A percentile compares a stretch with the other conserved stretches of the same genome.
Evolutionary conservation across 2,888 invertebrate genomes (phyloP).

Genomic region (Leptopilina drosophilae): DNA sequence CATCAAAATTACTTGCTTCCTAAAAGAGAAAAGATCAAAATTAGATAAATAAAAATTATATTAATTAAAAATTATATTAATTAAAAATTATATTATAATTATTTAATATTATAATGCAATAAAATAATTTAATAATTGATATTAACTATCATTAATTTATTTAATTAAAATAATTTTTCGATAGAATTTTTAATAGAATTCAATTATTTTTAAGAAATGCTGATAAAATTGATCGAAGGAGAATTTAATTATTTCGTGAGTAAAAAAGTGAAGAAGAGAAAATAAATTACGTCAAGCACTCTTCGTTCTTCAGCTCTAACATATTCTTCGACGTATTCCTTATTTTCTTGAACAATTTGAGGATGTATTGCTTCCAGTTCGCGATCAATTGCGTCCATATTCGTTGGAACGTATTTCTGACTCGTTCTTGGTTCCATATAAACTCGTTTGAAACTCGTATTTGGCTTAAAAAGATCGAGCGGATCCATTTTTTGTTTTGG

Average conservation of each 20-base stretch:
- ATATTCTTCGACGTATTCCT: slow-evolving; percentile 68
- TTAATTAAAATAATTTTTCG: too few species aligned
- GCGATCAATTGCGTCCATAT: not conserved
- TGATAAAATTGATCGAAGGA: not conserved
- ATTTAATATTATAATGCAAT: too few species aligned
- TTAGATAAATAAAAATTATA: not conserved
- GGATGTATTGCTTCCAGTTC: slow-evolving; percentile 19
- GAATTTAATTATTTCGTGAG: not conserved
- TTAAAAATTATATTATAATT: not conserved
- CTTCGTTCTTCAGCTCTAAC: slow-evolving; percentile 66
- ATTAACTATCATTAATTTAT: too few species aligned
- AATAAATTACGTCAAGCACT: slow-evolving; percentile 62
- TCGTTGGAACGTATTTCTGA: slow-evolving; percentile 25
- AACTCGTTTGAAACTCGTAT: slow-evolving; percentile 65
- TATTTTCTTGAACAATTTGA: slow-evolving; percentile 55
- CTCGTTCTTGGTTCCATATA: slow-evolving; percentile 33
- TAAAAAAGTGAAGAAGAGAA: too few species aligned
- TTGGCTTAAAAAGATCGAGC: slow-evolving; percentile 54
- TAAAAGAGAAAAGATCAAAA: slow-evolving; percentile 37
- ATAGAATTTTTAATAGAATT: too few species aligned
- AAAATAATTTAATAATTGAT: too few species aligned
- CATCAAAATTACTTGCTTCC: slow-evolving; percentile 30
- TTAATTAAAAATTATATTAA: too few species aligned
- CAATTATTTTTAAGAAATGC: too few species aligned
- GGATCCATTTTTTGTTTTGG: slow-evolving; percentile 57